Conservation (phyloP, 2,797 vertebrate genomes). For the Fratercula arctica region DNA sequence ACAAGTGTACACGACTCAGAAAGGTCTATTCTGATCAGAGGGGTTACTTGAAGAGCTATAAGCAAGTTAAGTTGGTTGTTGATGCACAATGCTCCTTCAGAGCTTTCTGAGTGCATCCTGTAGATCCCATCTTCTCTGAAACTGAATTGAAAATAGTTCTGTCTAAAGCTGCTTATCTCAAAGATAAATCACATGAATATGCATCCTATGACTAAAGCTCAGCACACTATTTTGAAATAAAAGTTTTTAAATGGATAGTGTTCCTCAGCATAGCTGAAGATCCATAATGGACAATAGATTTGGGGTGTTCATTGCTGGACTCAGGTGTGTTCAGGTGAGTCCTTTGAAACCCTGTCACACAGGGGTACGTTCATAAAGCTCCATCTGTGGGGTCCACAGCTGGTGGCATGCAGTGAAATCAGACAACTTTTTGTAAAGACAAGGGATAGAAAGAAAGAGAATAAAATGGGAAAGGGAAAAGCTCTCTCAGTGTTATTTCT, state of each 20-base stretch:
- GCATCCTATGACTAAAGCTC: background rate
- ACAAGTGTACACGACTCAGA: background rate
- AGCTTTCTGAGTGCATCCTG: background rate
- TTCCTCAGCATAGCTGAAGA: background rate
- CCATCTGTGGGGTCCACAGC: background rate
- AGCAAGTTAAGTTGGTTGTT: background rate
- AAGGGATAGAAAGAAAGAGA: background rate
- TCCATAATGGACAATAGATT: background rate
- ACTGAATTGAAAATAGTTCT: background rate
- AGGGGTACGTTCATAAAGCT: background rate
- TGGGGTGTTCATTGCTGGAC: background rate
- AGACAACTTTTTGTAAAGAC: background rate
- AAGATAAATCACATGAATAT: background rate
- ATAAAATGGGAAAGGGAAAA: background rate
- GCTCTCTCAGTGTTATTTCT: background rate
- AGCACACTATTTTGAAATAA: background rate
- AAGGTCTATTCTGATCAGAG: background rate
- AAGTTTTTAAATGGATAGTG: background rate
- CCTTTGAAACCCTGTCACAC: background rate
- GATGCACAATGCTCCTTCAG: background rate
- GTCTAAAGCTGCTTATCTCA: background rate
- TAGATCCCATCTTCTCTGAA: background rate
- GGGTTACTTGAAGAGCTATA: background rate
- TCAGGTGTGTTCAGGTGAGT: background rate
- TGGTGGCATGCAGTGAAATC: background rate